Base-by-base conservation (phyloP, 2,797 vertebrate species). In the Cirrhinus molitorella region DNA sequence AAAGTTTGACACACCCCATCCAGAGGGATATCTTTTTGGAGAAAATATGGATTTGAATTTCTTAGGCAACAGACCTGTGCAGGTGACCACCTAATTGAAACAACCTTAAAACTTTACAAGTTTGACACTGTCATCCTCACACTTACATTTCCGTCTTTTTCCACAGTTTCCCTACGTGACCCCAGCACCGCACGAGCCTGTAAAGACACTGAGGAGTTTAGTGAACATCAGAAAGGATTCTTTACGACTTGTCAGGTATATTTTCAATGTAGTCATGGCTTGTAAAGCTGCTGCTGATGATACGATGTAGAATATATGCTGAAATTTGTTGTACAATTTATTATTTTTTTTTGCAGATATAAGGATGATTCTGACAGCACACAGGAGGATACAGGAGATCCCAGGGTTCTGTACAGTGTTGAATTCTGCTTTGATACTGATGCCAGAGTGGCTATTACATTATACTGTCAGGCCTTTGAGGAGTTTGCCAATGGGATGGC, bases 31-130 rank as follows among this genome's bases (percentile, higher is more conserved):
- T 91, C 96, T 99, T 63, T 99, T 99, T 91, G 98, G 98, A 19
- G 98, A 99, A 94, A 99, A 99, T 90, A 99, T 96, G 96, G 98
- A 99, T 91, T 92, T 99, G 45, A 99, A 99, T 93, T 99, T 99
- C 90, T 95, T 99, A 14, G 98, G 98, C 86, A 99, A 97, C 65
- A 96, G 98, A 85, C 98, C 98, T 3, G 98, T 99, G 81, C 98
- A 99, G 97, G 98, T 97, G 90, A 92, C 91, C 16, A 34, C 31
- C 31, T 4, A 55, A 51, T 34, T 0, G 3, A 70, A 40, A 76
- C 63, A 1, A 19, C 49, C 10, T 19, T 16, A 45, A 68, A 68
- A 37, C 63, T 19, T 43, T 10, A 63, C 3, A 9, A 49, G 25
- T 65, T n/a, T 3, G 23, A 66, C 17, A 28, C 5, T 2, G 28